These are phyloP conservation scores for Eupleurogrammus muticus DNA, from an alignment of 2,797 vertebrate species.

Conservation along the genomic window DNA sequence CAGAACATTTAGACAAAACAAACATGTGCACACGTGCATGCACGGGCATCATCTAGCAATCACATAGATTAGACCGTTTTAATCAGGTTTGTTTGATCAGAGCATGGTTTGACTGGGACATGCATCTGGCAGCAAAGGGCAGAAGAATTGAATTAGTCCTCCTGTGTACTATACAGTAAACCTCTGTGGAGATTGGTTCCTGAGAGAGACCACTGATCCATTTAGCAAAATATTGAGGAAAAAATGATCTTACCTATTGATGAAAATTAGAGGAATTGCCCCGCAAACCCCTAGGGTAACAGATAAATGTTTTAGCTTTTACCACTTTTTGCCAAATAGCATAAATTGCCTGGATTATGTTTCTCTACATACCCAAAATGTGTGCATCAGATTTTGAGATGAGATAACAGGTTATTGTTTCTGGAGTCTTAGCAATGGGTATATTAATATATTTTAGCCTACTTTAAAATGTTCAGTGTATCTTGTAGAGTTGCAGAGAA, in stretches of 20 bases:
- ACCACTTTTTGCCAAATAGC: not conserved
- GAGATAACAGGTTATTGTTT: no score
- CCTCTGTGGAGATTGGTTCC: constrained; percentile 40
- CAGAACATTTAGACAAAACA: constrained; percentile 42
- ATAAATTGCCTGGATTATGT: no score
- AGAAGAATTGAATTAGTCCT: constrained; percentile 68
- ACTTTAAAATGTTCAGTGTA: not conserved
- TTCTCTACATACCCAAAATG: not conserved
- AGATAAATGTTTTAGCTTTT: not conserved
- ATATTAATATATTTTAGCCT: not conserved
- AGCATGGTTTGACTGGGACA: constrained; percentile 67
- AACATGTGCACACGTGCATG: constrained; percentile 19
- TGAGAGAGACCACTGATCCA: constrained; percentile 9
- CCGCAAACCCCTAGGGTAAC: not conserved
- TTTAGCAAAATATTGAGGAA: constrained; percentile 24
- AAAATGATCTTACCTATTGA: not conserved
- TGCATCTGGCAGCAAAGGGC: constrained; percentile 66
- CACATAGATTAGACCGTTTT: constrained; percentile 70
- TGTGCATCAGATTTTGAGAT: no score
- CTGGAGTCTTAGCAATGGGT: no score
- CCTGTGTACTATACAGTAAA: constrained; percentile 51
- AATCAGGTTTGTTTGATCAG: constrained; percentile 80
- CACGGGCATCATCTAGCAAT: constrained; percentile 62
- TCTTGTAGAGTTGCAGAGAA: no score
- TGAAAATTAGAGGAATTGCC: constrained; percentile 11